Conservation (phyloP, 2,113 vertebrate species). For the Pimephales promelas region DNA sequence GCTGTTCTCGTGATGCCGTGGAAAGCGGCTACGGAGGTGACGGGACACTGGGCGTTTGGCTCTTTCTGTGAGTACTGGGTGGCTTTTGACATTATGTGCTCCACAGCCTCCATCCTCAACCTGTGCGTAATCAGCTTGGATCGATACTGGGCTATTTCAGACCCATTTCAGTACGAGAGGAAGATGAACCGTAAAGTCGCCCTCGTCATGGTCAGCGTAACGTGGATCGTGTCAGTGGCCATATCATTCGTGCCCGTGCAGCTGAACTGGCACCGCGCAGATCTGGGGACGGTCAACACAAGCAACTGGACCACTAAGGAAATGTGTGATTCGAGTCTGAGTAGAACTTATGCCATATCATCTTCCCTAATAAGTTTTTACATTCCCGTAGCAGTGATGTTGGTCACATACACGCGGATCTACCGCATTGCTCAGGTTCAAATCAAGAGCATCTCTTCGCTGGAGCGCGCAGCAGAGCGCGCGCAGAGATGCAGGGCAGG, state of each 20-base stretch:
- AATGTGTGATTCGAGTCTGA: slow-evolving; percentile 42
- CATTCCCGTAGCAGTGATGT: slow-evolving; percentile 51
- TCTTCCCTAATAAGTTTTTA: slow-evolving; percentile 54
- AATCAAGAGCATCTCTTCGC: slow-evolving; percentile 40
- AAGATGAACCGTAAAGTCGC: slow-evolving; percentile 49
- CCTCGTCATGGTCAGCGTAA: slow-evolving; percentile 42
- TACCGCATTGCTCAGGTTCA: slow-evolving; percentile 50
- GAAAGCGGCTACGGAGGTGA: slow-evolving; percentile 56
- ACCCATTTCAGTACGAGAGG: slow-evolving; percentile 47
- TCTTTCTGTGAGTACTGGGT: slow-evolving; percentile 50
- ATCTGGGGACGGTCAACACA: slow-evolving; percentile 4
- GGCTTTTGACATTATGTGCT: slow-evolving; percentile 54
- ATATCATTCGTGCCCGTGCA: slow-evolving; percentile 51
- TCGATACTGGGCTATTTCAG: slow-evolving; percentile 52
- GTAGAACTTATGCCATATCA: slow-evolving; percentile 42
- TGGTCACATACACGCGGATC: slow-evolving; percentile 50
- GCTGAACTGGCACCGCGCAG: slow-evolving; percentile 44
- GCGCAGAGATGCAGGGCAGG: slow-evolving; percentile 1
- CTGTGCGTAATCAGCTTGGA: slow-evolving; percentile 51
- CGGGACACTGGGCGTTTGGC: slow-evolving; percentile 44
- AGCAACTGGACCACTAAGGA: not conserved
- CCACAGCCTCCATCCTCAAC: slow-evolving; percentile 49
- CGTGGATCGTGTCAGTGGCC: slow-evolving; percentile 40
- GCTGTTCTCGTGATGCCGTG: slow-evolving; percentile 74
- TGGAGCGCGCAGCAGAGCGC: slow-evolving; percentile 44